phyloP scores from a whole-genome alignment of 92 coral and sea anemone species.

The Bergia puertoricense region DNA sequence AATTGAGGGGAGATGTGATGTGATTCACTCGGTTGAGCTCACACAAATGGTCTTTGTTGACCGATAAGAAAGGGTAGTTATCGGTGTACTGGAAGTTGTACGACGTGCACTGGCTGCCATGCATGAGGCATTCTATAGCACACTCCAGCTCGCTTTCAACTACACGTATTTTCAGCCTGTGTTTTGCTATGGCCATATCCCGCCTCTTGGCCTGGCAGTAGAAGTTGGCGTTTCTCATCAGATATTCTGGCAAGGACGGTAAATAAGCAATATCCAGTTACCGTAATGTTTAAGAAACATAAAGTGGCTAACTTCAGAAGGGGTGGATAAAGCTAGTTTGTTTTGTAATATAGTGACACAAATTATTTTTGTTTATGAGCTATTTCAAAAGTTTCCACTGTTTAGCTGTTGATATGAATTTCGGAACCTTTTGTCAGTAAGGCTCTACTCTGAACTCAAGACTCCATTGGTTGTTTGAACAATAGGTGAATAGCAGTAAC shows the following conservation, averaged over 20 bases:
- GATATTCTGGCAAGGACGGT: constrained; percentile 17
- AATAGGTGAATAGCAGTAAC: too few relatives aligned
- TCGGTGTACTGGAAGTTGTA: constrained; percentile 53
- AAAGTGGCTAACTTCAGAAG: too few relatives aligned
- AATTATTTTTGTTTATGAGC: too few relatives aligned
- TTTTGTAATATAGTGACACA: too few relatives aligned
- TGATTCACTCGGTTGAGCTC: constrained; percentile 41
- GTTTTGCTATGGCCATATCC: constrained; percentile 46
- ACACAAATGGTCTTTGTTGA: constrained; percentile 18
- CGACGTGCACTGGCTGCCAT: constrained; percentile 51
- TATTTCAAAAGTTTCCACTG: too few relatives aligned
- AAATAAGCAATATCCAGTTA: too few relatives aligned
- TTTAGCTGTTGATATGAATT: too few relatives aligned
- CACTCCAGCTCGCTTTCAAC: constrained; percentile 61
- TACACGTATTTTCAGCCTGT: constrained; percentile 50
- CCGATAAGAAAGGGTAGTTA: constrained; percentile 15
- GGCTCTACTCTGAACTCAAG: too few relatives aligned
- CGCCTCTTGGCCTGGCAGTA: constrained; percentile 57
- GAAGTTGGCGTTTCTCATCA: constrained; percentile 55
- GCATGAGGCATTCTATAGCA: constrained; percentile 62
- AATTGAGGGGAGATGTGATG: constrained; percentile 35
- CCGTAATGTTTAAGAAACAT: too few relatives aligned
- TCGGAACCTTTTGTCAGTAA: too few relatives aligned
- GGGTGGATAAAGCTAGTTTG: too few relatives aligned
- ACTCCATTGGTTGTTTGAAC: too few relatives aligned